Evolutionary conservation across 2,888 invertebrate genomes (phyloP).

Genomic region (Scotopteryx bipunctaria): DNA sequence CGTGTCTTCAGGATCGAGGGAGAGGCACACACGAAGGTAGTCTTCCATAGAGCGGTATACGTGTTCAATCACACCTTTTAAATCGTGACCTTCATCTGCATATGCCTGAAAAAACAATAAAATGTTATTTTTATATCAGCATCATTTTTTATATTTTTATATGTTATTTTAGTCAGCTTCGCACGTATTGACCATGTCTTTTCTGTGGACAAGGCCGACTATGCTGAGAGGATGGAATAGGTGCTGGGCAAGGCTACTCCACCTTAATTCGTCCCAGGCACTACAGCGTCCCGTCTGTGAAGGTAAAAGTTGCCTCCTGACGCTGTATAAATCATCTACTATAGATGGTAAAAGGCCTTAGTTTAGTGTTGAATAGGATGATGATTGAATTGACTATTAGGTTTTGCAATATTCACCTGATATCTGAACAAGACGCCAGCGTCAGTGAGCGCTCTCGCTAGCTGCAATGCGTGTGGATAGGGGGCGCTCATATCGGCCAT

Average conservation of each 20-base stretch:
- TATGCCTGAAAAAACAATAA: slow-evolving; percentile 87
- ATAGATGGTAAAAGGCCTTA: no score
- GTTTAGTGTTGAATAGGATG: no score
- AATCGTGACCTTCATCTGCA: slow-evolving; percentile 94
- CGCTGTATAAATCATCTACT: no score
- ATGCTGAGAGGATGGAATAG: no score
- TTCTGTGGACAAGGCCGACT: no score
- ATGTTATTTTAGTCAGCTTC: no score
- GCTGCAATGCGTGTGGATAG: slow-evolving; percentile 95
- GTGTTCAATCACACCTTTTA: slow-evolving; percentile 93
- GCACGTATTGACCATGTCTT: no score
- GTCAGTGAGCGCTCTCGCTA: slow-evolving; percentile 93
- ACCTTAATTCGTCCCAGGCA: no score
- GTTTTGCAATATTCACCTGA: slow-evolving; percentile 85
- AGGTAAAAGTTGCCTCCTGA: no score
- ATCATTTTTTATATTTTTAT: no score
- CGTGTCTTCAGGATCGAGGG: slow-evolving; percentile 90
- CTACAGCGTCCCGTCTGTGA: no score
- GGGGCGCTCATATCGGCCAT: slow-evolving; percentile 96
- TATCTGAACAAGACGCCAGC: slow-evolving; percentile 95
- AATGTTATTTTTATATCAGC: neutral
- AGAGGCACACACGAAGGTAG: slow-evolving; percentile 95
- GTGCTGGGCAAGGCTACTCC: no score
- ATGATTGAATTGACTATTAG: neutral
- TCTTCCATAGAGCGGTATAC: slow-evolving; percentile 97